Evolutionary conservation across 37 sponge, comb jelly and placozoan genomes (phyloP).

Genomic region (Ianthella basta): DNA sequence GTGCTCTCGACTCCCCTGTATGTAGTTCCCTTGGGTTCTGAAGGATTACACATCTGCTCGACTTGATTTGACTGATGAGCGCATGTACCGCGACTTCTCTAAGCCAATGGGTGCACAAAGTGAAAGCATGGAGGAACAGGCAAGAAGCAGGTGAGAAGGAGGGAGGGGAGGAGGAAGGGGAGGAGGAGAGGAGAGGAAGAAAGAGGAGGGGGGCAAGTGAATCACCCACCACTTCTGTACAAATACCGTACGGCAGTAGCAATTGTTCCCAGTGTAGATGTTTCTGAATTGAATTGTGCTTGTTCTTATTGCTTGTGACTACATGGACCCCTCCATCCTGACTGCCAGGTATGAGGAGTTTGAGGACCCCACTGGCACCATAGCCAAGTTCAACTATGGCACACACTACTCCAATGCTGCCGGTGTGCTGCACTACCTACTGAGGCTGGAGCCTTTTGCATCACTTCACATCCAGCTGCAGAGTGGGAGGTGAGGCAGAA

Average conservation of each 20-base stretch:
- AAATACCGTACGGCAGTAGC: too few relatives aligned
- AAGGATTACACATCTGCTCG: slow-evolving; percentile 72
- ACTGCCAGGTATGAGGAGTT: slow-evolving; percentile 73
- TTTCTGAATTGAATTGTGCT: too few relatives aligned
- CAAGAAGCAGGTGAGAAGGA: slow-evolving; percentile 38
- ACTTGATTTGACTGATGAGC: slow-evolving; percentile 69
- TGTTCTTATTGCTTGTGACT: too few relatives aligned
- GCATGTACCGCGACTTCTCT: slow-evolving; percentile 78
- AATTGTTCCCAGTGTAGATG: too few relatives aligned
- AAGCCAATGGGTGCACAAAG: slow-evolving; percentile 89
- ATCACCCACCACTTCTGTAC: too few relatives aligned
- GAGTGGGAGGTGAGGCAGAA: slow-evolving; percentile 68
- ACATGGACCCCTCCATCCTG: too few relatives aligned
- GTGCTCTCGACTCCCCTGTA: not conserved
- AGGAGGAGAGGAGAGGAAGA: too few relatives aligned
- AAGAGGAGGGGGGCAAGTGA: too few relatives aligned
- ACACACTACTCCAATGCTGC: slow-evolving; percentile 99
- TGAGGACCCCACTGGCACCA: slow-evolving; percentile 74
- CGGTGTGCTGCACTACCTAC: slow-evolving; percentile 92
- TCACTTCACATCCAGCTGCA: slow-evolving; percentile 92
- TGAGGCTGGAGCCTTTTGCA: slow-evolving; percentile 94
- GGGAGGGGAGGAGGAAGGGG: too few relatives aligned
- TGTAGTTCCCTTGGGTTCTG: slow-evolving; percentile 95
- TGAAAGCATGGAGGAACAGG: slow-evolving; percentile 57
- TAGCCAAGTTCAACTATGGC: slow-evolving; percentile 92